Evolutionary conservation across 2,888 invertebrate genomes (phyloP), one percentile per base, ranked within the genome.

Genomic region (Andrena dorsata): DNA sequence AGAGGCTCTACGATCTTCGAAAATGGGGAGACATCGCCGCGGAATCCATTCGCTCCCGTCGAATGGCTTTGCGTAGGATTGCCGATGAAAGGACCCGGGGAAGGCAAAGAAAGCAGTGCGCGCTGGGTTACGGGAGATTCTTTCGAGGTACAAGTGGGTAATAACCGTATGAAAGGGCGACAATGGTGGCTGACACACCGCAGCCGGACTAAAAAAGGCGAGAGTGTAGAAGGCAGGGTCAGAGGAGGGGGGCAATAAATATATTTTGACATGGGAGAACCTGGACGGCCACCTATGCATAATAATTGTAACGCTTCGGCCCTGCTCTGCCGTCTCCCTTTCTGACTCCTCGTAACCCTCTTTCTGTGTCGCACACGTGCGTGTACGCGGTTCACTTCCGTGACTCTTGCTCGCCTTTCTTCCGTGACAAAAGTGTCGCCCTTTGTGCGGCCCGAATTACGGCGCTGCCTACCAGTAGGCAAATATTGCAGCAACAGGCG

Each of bases 181-280:
- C 92, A 92, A 92, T 91, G 85, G 89, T 85, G 86, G 85, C 86
- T 83, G 90, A 93, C 93, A 93, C 88, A 92, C 92, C 92, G 90
- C 93, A 91, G 89, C 86, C 88, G 82, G 78, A 77, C 51, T 74
- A 77, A 88, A 85, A 82, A 85, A 78, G 58, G 78, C 23, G 65
- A 74, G 83, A 76, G 64, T 79, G 78, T 76, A 76, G 76, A 73
- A 71, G 74, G 68, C 73, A 49, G 64, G 61, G 69, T 47, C 60
- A 53, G 8, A 73, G 69, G 84, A 69, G 74, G 88, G 87, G 80
- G 88, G 93, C 91, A 93, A 94, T 93, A 94, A 93, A 94, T 93
- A 94, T 93, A 93, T 94, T 94, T 93, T 94, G 93, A 94, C 93
- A 94, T 92, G 93, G 93, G 93, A 93, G 93, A 89, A 86, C 88